A percentile compares a stretch with the other conserved stretches of the same genome.
Evolutionary conservation across 2,113 vertebrate genomes (phyloP).

Genomic region (Amazona guildingii): DNA sequence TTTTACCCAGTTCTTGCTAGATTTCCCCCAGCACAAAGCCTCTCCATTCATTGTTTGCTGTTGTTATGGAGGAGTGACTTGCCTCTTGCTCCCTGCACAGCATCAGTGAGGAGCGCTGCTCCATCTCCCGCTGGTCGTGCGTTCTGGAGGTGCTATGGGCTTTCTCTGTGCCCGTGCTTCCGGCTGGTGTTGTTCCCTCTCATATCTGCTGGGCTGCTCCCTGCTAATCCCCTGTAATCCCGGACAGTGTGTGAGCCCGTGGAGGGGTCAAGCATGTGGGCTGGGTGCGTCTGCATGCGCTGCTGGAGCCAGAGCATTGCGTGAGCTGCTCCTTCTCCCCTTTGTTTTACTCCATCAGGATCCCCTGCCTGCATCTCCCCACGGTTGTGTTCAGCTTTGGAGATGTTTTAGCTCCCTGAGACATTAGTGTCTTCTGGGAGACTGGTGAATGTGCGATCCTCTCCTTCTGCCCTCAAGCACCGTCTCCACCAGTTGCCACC

Average conservation of each 20-base stretch:
- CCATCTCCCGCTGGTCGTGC: accelerated
- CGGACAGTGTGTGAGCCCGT: accelerated
- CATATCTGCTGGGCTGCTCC: background rate
- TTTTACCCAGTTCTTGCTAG: background rate
- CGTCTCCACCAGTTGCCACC: background rate
- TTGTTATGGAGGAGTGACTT: background rate
- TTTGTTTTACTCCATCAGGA: background rate
- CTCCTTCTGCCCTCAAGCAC: background rate
- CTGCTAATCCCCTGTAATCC: conserved; percentile 28
- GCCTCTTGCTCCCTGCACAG: background rate
- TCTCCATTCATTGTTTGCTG: background rate
- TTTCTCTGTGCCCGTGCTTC: background rate
- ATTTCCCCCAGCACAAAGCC: background rate
- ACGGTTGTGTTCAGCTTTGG: accelerated
- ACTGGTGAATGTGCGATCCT: background rate
- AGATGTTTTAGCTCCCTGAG: background rate
- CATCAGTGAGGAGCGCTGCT: background rate
- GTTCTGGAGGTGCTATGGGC: background rate
- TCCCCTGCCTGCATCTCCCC: background rate
- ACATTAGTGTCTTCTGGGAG: background rate
- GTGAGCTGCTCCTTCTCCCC: background rate
- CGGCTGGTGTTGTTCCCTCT: background rate
- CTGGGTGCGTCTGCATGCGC: background rate
- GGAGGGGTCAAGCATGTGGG: accelerated
- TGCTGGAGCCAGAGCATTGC: accelerated